Percentiles rank a stretch among this genome's conserved stretches.
These are phyloP conservation scores for Macquaria australasica DNA, from an alignment of 2,113 vertebrate species.

Conservation along the genomic window DNA sequence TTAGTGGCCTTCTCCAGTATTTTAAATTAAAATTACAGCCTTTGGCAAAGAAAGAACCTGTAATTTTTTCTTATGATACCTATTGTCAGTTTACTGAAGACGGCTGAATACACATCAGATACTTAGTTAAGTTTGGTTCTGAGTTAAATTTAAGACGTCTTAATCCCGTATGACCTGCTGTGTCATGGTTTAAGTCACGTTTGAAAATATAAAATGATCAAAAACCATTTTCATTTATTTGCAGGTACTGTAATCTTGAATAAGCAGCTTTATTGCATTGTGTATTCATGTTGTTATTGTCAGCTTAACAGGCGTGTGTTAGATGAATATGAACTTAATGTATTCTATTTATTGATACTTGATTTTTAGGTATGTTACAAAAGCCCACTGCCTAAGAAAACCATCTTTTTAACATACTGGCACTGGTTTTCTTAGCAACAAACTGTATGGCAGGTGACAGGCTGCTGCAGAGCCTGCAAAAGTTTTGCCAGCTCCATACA, in stretches of 20 bases:
- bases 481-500: not conserved
- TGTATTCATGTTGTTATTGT: not conserved
- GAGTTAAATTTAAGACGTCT: not conserved
- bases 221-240: not conserved
- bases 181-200: too few species aligned
- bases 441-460: not conserved
- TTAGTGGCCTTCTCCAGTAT: not conserved
- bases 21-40: not conserved
- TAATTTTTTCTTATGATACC: not conserved
- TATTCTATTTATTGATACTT: not conserved
- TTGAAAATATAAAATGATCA: not conserved
- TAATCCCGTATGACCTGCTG: not conserved
- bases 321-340: not conserved
- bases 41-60: not conserved
- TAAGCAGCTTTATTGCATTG: not conserved
- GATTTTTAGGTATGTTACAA: not conserved
- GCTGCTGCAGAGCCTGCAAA: not conserved
- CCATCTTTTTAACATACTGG: not conserved
- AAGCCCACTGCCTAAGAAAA: not conserved
- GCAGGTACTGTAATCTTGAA: not conserved
- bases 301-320: not conserved
- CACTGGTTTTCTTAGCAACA: not conserved
- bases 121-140: not conserved
- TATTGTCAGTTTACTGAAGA: not conserved
- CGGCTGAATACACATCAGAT: not conserved